These are phyloP conservation scores for Mustelus asterias DNA, from an alignment of 2,113 vertebrate species.

Conservation along the genomic window DNA sequence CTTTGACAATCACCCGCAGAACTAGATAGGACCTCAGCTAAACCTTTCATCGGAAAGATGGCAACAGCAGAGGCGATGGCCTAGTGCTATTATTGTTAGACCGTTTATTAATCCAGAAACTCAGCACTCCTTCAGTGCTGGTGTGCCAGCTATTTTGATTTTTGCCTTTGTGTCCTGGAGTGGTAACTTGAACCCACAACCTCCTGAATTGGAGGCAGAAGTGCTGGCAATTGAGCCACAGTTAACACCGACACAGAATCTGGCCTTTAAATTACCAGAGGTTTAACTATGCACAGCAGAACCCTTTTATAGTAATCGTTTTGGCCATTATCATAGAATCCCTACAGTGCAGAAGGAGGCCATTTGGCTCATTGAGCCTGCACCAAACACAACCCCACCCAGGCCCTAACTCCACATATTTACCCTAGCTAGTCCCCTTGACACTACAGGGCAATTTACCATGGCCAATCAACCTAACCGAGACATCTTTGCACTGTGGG, in stretches of 20 bases:
- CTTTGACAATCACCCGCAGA: no score
- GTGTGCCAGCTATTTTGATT: no score
- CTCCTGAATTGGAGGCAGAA: not conserved
- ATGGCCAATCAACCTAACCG: no score
- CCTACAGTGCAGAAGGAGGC: no score
- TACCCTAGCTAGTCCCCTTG: no score
- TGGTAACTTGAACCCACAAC: not conserved
- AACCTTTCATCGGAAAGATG: not conserved
- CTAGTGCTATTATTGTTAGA: no score
- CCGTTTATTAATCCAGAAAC: no score
- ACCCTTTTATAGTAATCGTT: not conserved
- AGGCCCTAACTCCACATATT: no score
- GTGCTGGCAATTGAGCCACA: not conserved
- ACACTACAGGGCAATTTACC: no score
- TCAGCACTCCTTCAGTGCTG: not conserved
- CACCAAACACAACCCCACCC: no score
- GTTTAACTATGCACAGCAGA: not conserved
- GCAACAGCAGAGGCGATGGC: not conserved
- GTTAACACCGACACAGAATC: not conserved
- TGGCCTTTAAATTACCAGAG: not conserved
- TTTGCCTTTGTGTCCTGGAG: not conserved
- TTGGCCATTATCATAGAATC: not conserved
- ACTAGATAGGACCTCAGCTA: not conserved
- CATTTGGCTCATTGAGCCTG: no score
- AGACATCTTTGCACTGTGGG: no score